Evolutionary conservation across 2,797 vertebrate genomes (phyloP).

Genomic region (Aselliscus stoliczkanus): DNA sequence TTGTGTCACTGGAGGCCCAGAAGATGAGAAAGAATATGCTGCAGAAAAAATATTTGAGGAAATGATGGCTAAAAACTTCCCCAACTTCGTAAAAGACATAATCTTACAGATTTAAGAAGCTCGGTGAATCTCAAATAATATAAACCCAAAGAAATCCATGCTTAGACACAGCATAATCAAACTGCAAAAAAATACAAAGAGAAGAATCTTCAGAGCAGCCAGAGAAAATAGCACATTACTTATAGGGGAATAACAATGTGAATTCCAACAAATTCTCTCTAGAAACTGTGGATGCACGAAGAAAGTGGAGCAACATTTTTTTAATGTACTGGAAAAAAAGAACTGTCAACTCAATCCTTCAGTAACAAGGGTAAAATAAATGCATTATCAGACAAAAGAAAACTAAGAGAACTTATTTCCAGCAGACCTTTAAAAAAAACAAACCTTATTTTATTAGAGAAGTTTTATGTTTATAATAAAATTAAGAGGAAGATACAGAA

Average conservation of each 20-base stretch:
- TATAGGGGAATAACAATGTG: neutral
- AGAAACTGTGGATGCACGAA: neutral
- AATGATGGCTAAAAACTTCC: neutral
- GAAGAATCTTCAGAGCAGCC: neutral
- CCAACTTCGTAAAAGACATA: neutral
- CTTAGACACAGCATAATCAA: neutral
- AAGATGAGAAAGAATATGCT: neutral
- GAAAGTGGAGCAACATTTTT: neutral
- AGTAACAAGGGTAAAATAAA: neutral
- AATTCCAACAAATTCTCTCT: neutral
- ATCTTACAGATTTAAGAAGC: neutral
- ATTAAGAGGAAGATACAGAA: neutral
- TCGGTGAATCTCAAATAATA: slow-evolving; percentile 7
- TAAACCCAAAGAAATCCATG: neutral
- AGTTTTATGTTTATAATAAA: neutral
- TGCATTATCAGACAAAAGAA: neutral
- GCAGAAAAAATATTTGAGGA: neutral
- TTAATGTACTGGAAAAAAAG: neutral
- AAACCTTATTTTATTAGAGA: neutral
- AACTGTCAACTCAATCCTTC: too few relatives aligned
- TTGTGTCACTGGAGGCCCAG: neutral
- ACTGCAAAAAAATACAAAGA: neutral
- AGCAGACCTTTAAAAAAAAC: neutral
- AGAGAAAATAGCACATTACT: slow-evolving; percentile 10
- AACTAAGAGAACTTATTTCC: neutral